Evolutionary conservation across 2,113 vertebrate genomes (phyloP).

Genomic region (Oreocharis arfaki): DNA sequence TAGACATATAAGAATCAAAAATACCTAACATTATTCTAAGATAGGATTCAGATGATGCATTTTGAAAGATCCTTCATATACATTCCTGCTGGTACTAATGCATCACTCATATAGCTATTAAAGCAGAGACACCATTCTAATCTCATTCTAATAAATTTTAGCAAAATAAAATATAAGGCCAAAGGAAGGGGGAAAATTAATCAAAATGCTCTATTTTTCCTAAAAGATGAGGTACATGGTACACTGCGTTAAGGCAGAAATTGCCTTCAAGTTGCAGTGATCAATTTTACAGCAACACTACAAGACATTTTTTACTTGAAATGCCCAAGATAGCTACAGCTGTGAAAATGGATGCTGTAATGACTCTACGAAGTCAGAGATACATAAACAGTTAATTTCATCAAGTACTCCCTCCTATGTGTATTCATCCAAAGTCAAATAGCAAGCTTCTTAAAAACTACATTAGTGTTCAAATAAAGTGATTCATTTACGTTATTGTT

Average conservation of each 20-base stretch:
- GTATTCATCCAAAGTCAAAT: neutral
- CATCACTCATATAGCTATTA: rapidly evolving
- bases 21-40: neutral
- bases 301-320: neutral
- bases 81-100: neutral
- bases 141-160: neutral
- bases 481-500: neutral
- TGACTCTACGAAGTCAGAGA: neutral
- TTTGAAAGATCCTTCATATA: neutral
- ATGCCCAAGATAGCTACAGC: neutral
- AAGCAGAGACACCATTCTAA: neutral
- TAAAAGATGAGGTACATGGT: neutral
- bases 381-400: neutral
- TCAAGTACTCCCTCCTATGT: neutral
- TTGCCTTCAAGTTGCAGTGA: neutral
- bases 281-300: neutral
- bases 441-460: neutral
- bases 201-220: neutral
- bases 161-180: neutral
- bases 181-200: neutral
- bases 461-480: neutral
- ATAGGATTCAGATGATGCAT: neutral
- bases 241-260: neutral
- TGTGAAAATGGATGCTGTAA: neutral
- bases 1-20: neutral